Percentiles rank a stretch among this genome's conserved stretches.
phyloP scores from a whole-genome alignment of 2,888 invertebrate species.

The Reticulitermes lucifugus region DNA sequence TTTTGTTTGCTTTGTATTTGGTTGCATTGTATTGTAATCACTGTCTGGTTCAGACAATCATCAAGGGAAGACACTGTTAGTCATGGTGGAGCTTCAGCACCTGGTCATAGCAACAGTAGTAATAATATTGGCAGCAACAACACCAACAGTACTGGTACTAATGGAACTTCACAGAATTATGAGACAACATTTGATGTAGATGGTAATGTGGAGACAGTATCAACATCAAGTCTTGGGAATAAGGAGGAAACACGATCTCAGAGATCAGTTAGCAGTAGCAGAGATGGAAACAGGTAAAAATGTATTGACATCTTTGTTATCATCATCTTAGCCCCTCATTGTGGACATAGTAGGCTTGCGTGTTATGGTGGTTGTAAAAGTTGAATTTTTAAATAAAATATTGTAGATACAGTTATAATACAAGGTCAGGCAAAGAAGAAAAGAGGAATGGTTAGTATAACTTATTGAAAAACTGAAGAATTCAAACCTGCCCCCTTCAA shows the following conservation, averaged over 20 bases:
- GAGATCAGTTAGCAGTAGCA: conserved; percentile 68
- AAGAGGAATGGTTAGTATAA: too few species aligned
- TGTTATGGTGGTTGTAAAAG: too few species aligned
- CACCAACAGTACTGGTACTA: conserved; percentile 59
- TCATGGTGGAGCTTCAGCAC: conserved; percentile 47
- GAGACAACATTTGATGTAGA: conserved; percentile 91
- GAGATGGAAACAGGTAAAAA: conserved; percentile 78
- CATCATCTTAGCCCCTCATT: too few species aligned
- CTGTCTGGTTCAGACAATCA: conserved; percentile 54
- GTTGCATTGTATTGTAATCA: conserved; percentile 52
- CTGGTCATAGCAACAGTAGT: conserved; percentile 40
- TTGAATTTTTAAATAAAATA: too few species aligned
- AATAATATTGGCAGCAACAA: not conserved
- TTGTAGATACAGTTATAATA: too few species aligned
- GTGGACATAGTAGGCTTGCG: too few species aligned
- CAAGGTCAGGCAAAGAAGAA: too few species aligned
- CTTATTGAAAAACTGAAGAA: too few species aligned
- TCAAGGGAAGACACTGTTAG: conserved; percentile 47
- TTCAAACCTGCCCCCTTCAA: too few species aligned
- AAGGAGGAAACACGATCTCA: conserved; percentile 71
- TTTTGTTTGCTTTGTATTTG: conserved; percentile 28
- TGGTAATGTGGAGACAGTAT: conserved; percentile 92
- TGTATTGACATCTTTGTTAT: too few species aligned
- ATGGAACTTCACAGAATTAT: conserved; percentile 75
- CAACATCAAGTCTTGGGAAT: conserved; percentile 81